Evolutionary conservation across 2,113 vertebrate species (phyloP), one percentile per base, ranked within the genome.

Genomic region (Ammospiza nelsoni): DNA sequence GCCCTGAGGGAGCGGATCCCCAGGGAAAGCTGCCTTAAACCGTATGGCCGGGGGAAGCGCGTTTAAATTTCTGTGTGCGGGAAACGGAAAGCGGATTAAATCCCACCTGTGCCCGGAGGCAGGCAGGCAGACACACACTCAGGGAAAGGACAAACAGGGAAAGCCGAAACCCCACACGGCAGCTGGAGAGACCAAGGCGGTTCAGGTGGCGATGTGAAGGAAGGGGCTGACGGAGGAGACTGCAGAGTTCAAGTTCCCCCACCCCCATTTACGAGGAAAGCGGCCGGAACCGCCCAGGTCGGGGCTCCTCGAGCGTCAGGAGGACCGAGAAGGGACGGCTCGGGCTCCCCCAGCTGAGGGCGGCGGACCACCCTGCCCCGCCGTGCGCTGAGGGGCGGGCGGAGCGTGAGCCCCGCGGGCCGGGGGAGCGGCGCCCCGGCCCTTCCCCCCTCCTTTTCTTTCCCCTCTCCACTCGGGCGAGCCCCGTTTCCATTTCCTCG

Each of bases 401-500:
- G 21, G 13, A 62, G 39, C 27, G 19, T 12, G 33, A 80, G 20
- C 67, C 46, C 79, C 35, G 15, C 22, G 68, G 27, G 63, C 35
- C 11, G 15, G 29, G 75, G 54, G 15, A 49, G 46, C 69, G 11
- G 59, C 51, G 23, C 51, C 31, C 39, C 80, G 4, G 89, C 87
- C 92, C 75, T 90, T 76, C 79, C 87, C 78, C 61, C 4, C 52
- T 63, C 57, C 51, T 55, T 87, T 85, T 78, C 79, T 88, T 43
- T 46, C 43, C 71, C 66, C 39, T 55, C 59, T 61, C 79, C n/a
- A 8, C 1, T 67, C 57, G 5, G 27, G 63, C 77, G 58, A 95
- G 73, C 91, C 94, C 87, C 43, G 35, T 54, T 94, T 94, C 94
- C 89, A 39, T 54, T 94, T 94, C 94, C 89, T 79, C 89, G 6